These are phyloP conservation scores for Drosophila kanekoi DNA, from an alignment of 2,888 invertebrate genomes.

Conservation along the genomic window DNA sequence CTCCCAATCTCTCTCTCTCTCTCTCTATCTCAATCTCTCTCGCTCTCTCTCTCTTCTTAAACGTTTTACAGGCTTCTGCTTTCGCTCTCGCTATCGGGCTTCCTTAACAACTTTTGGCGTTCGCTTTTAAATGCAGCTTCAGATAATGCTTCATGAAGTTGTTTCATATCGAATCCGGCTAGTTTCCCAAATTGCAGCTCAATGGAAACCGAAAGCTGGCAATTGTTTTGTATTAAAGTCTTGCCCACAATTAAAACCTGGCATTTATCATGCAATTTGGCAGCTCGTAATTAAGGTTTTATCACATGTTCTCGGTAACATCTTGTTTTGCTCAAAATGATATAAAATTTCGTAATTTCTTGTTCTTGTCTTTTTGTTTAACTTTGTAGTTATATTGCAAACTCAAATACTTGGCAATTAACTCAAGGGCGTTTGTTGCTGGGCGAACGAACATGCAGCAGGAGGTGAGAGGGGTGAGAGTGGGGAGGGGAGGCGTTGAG, in stretches of 20 bases:
- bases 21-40: too few relatives aligned
- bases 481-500: not conserved
- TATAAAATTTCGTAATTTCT: constrained; percentile 14
- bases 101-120: too few relatives aligned
- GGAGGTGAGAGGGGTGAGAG: not conserved
- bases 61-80: not conserved
- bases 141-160: too few relatives aligned
- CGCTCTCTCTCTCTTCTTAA: too few relatives aligned
- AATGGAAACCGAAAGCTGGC: not conserved
- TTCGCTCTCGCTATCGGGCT: too few relatives aligned
- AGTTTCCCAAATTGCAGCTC: not conserved
- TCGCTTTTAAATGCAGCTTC: too few relatives aligned
- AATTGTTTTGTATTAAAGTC: not conserved
- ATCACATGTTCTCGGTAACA: not conserved
- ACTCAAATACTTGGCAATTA: constrained; percentile 51
- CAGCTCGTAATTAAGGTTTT: constrained; percentile 11
- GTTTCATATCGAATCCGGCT: not conserved
- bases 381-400: constrained; percentile 27
- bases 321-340: not conserved
- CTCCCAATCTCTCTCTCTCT: too few relatives aligned
- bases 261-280: not conserved
- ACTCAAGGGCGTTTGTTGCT: constrained; percentile 15
- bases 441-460: not conserved
- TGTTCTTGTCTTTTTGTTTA: not conserved
- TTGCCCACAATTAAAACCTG: not conserved